phyloP scores from a whole-genome alignment of 2,113 vertebrate genomes.

The Cisticola juncidis region DNA sequence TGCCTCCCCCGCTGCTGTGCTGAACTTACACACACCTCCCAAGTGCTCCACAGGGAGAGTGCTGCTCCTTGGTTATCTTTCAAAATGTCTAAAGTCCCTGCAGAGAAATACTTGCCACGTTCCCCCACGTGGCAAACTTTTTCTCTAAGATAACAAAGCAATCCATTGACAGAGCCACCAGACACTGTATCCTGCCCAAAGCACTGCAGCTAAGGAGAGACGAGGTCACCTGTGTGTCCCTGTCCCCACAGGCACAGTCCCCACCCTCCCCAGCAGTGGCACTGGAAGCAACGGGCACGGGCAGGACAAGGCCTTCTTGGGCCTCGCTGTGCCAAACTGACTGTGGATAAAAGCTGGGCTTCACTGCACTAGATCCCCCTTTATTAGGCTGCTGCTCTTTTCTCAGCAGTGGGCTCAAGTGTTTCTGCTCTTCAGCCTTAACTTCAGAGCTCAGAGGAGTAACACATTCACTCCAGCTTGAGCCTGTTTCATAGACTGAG shows the following conservation, averaged over 20 bases:
- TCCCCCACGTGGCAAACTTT: background rate
- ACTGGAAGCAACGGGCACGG: background rate
- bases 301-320: background rate
- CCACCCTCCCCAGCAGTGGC: background rate
- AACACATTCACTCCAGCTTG: background rate
- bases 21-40: background rate
- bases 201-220: background rate
- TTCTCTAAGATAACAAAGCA: background rate
- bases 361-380: background rate
- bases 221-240: accelerated
- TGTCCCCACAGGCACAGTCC: background rate
- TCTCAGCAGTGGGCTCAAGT: background rate
- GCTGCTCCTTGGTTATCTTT: background rate
- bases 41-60: background rate
- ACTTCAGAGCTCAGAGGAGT: background rate
- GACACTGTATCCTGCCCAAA: background rate
- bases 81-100: background rate
- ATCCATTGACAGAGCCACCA: background rate
- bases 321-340: background rate
- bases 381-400: background rate
- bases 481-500: background rate
- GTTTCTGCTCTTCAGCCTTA: background rate
- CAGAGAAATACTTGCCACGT: background rate
- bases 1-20: background rate
- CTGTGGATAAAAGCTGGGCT: background rate